These are phyloP conservation scores for Pentalonia nigronervosa DNA, from an alignment of 1,140 invertebrate genomes.

Conservation along the genomic window DNA sequence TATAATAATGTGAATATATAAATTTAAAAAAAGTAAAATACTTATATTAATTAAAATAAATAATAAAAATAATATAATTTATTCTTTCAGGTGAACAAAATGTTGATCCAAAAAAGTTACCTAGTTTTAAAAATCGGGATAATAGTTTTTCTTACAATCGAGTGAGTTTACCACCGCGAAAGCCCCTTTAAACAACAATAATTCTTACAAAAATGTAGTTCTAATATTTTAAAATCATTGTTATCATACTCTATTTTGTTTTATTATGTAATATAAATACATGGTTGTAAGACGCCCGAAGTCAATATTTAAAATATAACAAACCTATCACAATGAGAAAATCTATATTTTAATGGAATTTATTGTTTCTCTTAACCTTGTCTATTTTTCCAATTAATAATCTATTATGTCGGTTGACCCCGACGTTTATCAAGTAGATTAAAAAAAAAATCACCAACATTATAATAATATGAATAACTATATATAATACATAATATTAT, in stretches of 20 bases:
- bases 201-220: not conserved
- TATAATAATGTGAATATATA: too few species aligned
- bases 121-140: too few species aligned
- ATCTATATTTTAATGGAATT: not conserved
- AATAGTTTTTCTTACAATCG: too few species aligned
- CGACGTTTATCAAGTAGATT: not conserved
- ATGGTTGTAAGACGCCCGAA: not conserved
- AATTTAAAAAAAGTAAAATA: too few species aligned
- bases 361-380: not conserved
- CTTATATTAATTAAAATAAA: too few species aligned
- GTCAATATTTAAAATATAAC: constrained; percentile 12
- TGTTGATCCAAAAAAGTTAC: too few species aligned
- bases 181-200: not conserved
- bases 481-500: too few species aligned
- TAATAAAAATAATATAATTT: not conserved
- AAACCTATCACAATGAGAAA: not conserved
- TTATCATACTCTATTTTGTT: not conserved
- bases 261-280: not conserved
- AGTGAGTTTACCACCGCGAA: too few species aligned
- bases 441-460: not conserved
- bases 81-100: too few species aligned
- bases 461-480: not conserved
- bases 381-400: not conserved
- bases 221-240: not conserved
- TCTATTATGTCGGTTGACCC: not conserved